A percentile compares a stretch with the other conserved stretches of the same genome.
These are phyloP conservation scores for Antrozous pallidus DNA, from an alignment of 2,797 vertebrate genomes.

Conservation along the genomic window DNA sequence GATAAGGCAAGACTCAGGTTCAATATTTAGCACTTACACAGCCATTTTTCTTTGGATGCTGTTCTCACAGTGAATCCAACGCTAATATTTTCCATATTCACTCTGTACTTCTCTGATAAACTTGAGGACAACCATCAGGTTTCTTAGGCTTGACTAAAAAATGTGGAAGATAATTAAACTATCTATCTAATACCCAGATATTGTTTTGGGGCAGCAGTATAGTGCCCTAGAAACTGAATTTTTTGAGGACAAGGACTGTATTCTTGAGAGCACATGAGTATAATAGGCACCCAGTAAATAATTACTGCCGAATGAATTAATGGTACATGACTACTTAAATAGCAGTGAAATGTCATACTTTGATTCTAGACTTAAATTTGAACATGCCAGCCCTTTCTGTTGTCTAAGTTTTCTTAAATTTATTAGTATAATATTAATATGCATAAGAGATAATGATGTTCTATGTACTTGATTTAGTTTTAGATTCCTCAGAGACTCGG, in stretches of 20 bases:
- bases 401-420: not conserved
- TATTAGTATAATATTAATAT: not conserved
- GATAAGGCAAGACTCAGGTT: slow-evolving; percentile 68
- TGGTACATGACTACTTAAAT: not conserved
- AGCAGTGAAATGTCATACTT: not conserved
- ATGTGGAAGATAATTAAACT: not conserved
- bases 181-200: not conserved
- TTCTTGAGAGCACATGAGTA: not conserved
- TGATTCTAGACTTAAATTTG: not conserved
- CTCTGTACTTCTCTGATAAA: slow-evolving; percentile 49
- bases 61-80: slow-evolving; percentile 63
- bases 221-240: not conserved
- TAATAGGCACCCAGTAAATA: not conserved
- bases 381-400: not conserved
- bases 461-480: not conserved
- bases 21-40: slow-evolving; percentile 71
- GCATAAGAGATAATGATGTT: not conserved
- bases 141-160: slow-evolving; percentile 24
- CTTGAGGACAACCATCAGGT: not conserved
- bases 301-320: not conserved
- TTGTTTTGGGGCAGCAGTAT: not conserved
- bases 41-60: slow-evolving; percentile 61
- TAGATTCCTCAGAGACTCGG: slow-evolving; percentile 23
- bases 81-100: slow-evolving; percentile 32
- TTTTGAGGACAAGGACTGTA: not conserved